Evolutionary conservation across 2,113 vertebrate genomes (phyloP), one percentile per base, ranked within the genome.

Genomic region (Nymphicus hollandicus): DNA sequence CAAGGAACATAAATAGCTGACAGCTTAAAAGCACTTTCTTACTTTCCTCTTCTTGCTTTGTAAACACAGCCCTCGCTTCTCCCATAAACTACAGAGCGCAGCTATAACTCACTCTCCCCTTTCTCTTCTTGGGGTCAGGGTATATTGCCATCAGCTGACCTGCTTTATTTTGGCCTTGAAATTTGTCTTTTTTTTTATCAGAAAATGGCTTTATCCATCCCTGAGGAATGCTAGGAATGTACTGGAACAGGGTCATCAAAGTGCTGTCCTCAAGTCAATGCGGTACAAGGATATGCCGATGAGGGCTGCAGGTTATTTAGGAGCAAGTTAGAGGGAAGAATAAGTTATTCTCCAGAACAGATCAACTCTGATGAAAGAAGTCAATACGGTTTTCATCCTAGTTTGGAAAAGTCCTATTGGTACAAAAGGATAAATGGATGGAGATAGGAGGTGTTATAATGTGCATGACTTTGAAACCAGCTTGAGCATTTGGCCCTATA

Each of bases 1-100:
- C 66, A 79, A 56, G 23, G 55, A 41, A 81, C 69, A 72, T 56
- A 92, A 91, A 86, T 43, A 92, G 77, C 49, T 96, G 94, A 96
- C 89, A 93, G 89, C 86, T 95, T 95, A 95, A 95, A 96, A 96
- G 93, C 78, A 76, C 65, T 81, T 91, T 89, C 81, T 81, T 76
- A 72, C 11, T 33, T 56, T 89, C 47, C 52, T 92, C 70, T 76
- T 49, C 86, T 73, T 86, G 52, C 81, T 93, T 84, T 89, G 28
- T 95, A 97, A 96, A 96, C 91, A 95, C 56, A 85, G 81, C 65
- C 25, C 33, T 44, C 68, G 43, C n/a, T 72, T 92, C 60, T 88
- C 50, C 33, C 39, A 86, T 93, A 84, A 96, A 96, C 88, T 68
- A 64, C 23, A 60, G 58, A 80, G 58, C 35, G 15, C 41, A 66